Evolutionary conservation across 2,113 vertebrate species (phyloP), one percentile per base, ranked within the genome.

Genomic region (Eurypyga helias): DNA sequence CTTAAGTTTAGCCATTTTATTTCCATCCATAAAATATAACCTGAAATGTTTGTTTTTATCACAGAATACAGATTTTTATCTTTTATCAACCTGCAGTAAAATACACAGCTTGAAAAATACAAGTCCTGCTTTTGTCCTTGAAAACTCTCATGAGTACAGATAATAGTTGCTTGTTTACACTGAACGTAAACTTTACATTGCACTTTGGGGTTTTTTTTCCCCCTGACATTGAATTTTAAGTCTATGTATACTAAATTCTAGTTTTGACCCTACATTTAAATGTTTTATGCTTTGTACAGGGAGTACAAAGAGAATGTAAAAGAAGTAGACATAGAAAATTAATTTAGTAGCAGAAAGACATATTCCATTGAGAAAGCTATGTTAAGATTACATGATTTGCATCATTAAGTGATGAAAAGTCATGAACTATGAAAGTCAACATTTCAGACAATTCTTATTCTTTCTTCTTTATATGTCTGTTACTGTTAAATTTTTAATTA

Each of bases 121-220:
- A 23, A 24, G 48, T n/a, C 64, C 17, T 51, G 34, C 31, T 45
- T 96, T 93, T 94, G 93, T 83, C 95, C 95, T 97, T 96, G 90
- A 84, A 72, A 77, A 67, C 29, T 83, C 83, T 29, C 11, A 8
- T 17, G 24, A 38, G 8, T 58, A 77, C 9, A 71, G 58, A 64
- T 69, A 73, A 70, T 14, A 82, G 72, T 3, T 73, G 26, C 43
- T 82, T 80, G 34, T 87, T 94, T 87, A 84, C 51, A 62, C 19
- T 57, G 62, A 58, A 28, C 16, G 29, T 67, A 51, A 96, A 80
- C 34, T 72, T 84, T 38, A 54, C 21, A 23, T 25, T 45, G 67
- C 23, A 33, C 18, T 36, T 81, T 72, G n/a, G n/a, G n/a, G n/a
- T 77, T 78, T 36, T 28, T n/a, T 51, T 13, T 55, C 66, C 55